Evolutionary conservation across 2,888 invertebrate species (phyloP).

Genomic region (Dorcus parallelipipedus): DNA sequence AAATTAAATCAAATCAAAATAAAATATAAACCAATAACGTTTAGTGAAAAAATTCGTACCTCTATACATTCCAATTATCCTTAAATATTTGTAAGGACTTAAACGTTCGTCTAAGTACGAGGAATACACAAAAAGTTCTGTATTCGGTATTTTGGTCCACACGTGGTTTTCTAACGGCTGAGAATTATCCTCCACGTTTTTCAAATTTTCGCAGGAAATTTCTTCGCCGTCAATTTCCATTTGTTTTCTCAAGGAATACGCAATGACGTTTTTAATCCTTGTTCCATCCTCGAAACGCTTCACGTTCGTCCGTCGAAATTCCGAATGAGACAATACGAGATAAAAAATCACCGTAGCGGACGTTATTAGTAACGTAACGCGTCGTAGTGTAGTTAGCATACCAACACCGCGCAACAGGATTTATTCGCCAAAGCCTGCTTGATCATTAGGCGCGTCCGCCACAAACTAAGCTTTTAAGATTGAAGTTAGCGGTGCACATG

Average conservation of each 20-base stretch:
- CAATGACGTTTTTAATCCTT: neutral
- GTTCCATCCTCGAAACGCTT: neutral
- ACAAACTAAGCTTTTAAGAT: neutral
- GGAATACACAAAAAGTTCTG: neutral
- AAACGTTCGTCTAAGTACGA: neutral
- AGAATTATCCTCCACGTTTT: neutral
- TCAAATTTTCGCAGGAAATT: neutral
- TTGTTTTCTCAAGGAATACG: neutral
- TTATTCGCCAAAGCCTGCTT: neutral
- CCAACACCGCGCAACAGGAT: neutral
- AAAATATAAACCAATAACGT: neutral
- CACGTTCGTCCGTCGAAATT: neutral
- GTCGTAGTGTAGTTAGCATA: neutral
- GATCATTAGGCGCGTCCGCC: neutral
- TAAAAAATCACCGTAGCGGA: neutral
- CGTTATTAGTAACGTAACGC: neutral
- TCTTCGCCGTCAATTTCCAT: neutral
- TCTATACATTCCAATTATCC: neutral
- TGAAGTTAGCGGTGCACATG: neutral
- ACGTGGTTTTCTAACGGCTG: neutral
- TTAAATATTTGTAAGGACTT: neutral
- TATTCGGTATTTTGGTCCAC: neutral
- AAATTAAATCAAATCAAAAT: too few species aligned
- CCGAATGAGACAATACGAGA: neutral
- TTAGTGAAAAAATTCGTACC: constrained; percentile 22